Evolutionary conservation across 35 echinoderm and acorn worm genomes (phyloP).

Genomic region (Apostichopus japonicus): DNA sequence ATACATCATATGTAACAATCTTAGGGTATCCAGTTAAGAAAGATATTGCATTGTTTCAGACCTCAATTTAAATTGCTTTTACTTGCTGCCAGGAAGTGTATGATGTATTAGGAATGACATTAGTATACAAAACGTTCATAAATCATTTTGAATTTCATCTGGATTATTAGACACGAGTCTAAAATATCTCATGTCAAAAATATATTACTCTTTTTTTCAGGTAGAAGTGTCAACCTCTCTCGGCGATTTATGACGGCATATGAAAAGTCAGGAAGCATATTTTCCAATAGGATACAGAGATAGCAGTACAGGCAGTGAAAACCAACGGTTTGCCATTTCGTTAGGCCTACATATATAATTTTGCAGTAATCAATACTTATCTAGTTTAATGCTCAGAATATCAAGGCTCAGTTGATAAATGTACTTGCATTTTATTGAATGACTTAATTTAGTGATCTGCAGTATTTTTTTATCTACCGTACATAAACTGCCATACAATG

Average conservation of each 20-base stretch:
- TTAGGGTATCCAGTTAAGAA: conserved; percentile 21
- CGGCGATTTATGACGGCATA: neutral
- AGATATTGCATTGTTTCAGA: conserved; percentile 13
- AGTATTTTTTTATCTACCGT: too few relatives aligned
- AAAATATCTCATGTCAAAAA: neutral
- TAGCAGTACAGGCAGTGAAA: neutral
- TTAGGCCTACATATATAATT: neutral
- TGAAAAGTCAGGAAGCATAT: neutral
- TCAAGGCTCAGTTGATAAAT: neutral
- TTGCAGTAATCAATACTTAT: neutral
- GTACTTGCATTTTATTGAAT: neutral
- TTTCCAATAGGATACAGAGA: neutral
- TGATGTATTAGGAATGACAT: conserved; percentile 2
- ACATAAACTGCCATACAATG: too few relatives aligned
- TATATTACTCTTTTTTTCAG: neutral
- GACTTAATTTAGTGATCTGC: neutral
- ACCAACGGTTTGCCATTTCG: neutral
- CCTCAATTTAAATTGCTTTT: neutral
- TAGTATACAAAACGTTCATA: neutral
- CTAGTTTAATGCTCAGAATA: neutral
- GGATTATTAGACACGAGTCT: neutral
- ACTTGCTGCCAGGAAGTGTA: neutral
- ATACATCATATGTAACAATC: conserved; percentile 1
- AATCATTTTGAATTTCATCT: conserved; percentile 14
- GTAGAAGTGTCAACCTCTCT: neutral